Conservation (phyloP, 1,140 invertebrate species). For the Diprion similis region DNA sequence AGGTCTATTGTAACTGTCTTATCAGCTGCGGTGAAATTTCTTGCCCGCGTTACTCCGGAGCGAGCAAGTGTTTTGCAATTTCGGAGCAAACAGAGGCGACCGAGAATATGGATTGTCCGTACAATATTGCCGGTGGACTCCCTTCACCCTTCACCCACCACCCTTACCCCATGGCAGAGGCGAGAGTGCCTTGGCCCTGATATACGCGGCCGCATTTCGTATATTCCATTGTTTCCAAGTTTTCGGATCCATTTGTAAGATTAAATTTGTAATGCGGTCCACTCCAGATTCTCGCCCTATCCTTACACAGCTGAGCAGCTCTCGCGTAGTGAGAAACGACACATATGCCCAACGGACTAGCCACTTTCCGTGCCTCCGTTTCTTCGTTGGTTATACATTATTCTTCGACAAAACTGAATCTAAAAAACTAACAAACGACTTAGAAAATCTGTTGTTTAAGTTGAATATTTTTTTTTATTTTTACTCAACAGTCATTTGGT, state of each 20-base stretch:
- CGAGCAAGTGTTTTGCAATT: conserved; percentile 6
- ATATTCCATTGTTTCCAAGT: conserved; percentile 65
- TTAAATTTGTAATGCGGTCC: conserved; percentile 63
- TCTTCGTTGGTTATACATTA: conserved; percentile 13
- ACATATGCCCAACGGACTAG: conserved; percentile 54
- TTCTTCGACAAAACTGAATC: not conserved
- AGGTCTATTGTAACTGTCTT: too few relatives aligned
- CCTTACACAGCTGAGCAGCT: conserved; percentile 28
- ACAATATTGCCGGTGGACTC: conserved; percentile 59
- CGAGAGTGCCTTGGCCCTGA: conserved; percentile 38
- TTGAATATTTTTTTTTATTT: not conserved
- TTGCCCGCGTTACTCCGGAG: not conserved
- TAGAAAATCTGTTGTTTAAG: not conserved
- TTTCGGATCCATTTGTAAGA: conserved; percentile 66
- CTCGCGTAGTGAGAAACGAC: conserved; percentile 33
- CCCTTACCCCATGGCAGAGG: conserved; percentile 9
- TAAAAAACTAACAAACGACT: not conserved
- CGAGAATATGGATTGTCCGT: conserved; percentile 59
- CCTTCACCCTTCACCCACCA: conserved; percentile 44
- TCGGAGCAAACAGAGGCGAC: conserved; percentile 22
- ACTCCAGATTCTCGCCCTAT: conserved; percentile 25
- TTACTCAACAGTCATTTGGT: too few relatives aligned
- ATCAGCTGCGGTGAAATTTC: not conserved
- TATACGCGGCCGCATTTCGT: conserved; percentile 61
- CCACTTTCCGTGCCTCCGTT: conserved; percentile 48